These are phyloP conservation scores for Nestor notabilis DNA, from an alignment of 2,113 vertebrate species.

Conservation along the genomic window DNA sequence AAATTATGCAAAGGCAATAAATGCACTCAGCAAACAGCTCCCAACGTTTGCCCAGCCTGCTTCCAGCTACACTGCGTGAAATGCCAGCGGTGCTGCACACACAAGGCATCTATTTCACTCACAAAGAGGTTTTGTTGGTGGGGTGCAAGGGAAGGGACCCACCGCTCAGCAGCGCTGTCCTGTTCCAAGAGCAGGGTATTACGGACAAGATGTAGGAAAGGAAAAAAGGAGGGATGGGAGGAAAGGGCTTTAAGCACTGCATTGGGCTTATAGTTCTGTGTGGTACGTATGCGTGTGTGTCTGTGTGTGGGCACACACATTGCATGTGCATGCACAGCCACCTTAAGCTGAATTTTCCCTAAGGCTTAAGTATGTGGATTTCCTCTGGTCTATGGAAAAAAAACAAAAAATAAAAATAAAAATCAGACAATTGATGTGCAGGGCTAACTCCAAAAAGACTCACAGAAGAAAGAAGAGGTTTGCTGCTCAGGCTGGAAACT, in stretches of 20 bases:
- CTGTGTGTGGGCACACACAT: background rate
- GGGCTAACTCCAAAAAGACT: background rate
- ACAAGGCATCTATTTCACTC: slow-evolving; percentile 69
- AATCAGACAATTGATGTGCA: background rate
- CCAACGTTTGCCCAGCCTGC: slow-evolving; percentile 69
- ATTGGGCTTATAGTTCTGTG: background rate
- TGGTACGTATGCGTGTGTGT: background rate
- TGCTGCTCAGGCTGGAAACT: background rate
- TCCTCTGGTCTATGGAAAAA: background rate
- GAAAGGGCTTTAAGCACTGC: background rate
- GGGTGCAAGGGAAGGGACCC: slow-evolving; percentile 2
- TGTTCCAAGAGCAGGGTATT: background rate
- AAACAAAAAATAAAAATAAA: too few relatives aligned
- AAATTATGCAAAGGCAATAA: slow-evolving; percentile 98
- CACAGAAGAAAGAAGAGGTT: background rate
- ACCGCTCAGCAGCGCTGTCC: background rate
- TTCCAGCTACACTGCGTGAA: slow-evolving; percentile 69
- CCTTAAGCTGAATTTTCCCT: background rate
- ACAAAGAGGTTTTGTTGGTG: slow-evolving; percentile 66
- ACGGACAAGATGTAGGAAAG: background rate
- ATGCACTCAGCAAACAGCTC: slow-evolving; percentile 87
- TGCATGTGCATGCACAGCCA: background rate
- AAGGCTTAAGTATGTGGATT: background rate
- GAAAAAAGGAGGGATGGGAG: background rate
- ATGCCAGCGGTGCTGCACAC: slow-evolving; percentile 65